Percentiles rank a stretch among this genome's conserved stretches.
Evolutionary conservation across 64 coral and sea anemone genomes (phyloP).

Genomic region (Dendrophyllia cribrosa): DNA sequence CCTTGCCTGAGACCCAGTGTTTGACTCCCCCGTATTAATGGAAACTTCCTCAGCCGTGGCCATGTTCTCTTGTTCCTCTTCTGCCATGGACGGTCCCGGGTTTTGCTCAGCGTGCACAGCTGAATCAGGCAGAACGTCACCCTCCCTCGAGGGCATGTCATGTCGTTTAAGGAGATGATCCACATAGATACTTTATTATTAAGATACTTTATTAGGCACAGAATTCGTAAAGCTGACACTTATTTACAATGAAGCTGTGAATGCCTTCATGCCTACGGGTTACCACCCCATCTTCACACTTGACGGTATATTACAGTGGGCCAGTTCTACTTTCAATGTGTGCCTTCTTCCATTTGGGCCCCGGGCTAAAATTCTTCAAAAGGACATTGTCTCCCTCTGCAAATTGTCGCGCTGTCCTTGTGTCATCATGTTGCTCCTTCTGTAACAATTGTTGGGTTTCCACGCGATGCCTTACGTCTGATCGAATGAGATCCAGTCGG

Average conservation of each 20-base stretch:
- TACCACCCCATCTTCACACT: constrained; percentile 4
- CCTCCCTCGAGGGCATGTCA: neutral
- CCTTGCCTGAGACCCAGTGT: neutral
- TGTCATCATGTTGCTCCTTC: neutral
- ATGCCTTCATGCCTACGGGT: neutral
- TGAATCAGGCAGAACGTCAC: neutral
- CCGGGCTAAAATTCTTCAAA: neutral
- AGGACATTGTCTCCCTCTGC: neutral
- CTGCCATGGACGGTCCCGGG: neutral
- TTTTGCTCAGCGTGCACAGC: neutral
- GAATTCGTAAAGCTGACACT: too few relatives aligned
- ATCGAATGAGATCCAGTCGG: neutral
- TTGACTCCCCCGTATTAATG: neutral
- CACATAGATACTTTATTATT: too few relatives aligned
- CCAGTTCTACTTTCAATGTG: neutral
- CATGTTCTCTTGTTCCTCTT: neutral
- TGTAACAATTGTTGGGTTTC: neutral
- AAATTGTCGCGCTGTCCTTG: neutral
- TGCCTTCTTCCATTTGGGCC: neutral
- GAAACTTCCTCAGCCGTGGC: neutral
- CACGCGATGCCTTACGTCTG: neutral
- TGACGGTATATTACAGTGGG: neutral
- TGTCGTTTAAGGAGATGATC: neutral
- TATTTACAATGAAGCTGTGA: too few relatives aligned
- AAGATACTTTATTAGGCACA: too few relatives aligned